These are phyloP conservation scores for Cryptophagus acutangulus DNA, from an alignment of 2,888 invertebrate genomes.

Conservation along the genomic window DNA sequence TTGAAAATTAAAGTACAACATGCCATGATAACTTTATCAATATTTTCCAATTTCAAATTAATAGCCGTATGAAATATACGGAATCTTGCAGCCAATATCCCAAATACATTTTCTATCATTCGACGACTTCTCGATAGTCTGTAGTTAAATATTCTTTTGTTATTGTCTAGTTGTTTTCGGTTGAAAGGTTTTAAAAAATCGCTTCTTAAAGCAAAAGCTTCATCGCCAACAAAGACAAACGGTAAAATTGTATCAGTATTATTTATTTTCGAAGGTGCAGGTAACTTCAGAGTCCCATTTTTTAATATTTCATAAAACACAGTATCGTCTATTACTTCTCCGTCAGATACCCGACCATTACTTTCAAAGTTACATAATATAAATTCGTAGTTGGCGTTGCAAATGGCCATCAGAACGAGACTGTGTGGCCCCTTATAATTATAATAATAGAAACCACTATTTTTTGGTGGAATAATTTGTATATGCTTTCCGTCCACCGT, in stretches of 20 bases:
- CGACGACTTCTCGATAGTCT: conserved; percentile 24
- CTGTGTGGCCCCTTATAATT: conserved; percentile 30
- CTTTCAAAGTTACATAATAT: conserved; percentile 24
- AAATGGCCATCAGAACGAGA: conserved; percentile 23
- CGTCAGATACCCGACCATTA: conserved; percentile 28
- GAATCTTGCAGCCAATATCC: conserved; percentile 30
- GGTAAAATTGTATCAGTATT: conserved; percentile 10
- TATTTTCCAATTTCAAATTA: conserved; percentile 15
- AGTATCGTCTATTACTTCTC: conserved; percentile 25
- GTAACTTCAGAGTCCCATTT: conserved; percentile 10
- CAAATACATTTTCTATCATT: conserved; percentile 29
- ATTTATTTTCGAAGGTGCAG: conserved; percentile 1
- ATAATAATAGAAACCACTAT: conserved; percentile 29
- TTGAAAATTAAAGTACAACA: too few relatives aligned
- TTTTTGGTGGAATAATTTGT: conserved; percentile 22
- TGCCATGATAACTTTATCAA: conserved; percentile 21
- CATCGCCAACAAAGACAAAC: conserved; percentile 28
- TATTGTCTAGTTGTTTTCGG: conserved; percentile 8
- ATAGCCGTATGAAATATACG: conserved; percentile 28
- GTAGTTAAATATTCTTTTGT: conserved; percentile 25
- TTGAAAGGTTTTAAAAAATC: conserved; percentile 24
- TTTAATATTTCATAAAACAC: conserved; percentile 22
- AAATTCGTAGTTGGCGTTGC: conserved; percentile 27
- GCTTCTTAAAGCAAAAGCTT: conserved; percentile 23
- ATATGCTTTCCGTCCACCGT: conserved; percentile 31